Conservation (phyloP, 2,888 invertebrate genomes). For the Dromius quadrimaculatus region DNA sequence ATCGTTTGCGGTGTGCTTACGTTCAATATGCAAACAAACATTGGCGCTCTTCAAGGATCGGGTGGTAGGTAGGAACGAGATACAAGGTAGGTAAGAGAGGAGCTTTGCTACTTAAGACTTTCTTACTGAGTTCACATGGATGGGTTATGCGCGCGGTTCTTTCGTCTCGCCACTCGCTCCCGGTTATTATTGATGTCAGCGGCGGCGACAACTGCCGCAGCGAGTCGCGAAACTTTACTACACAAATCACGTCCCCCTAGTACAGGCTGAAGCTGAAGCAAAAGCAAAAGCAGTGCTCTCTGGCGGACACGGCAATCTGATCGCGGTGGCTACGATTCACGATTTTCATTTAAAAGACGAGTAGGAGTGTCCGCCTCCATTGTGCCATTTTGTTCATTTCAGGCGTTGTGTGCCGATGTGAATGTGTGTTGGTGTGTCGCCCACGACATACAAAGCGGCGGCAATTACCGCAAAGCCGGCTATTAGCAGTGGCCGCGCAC, state of each 20-base stretch:
- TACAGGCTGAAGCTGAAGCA: slow-evolving; percentile 5
- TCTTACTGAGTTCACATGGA: slow-evolving; percentile 61
- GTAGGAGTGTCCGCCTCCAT: slow-evolving; percentile 46
- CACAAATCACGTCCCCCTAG: slow-evolving; percentile 58
- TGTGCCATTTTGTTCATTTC: no score
- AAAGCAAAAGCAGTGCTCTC: not conserved
- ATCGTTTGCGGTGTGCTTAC: not conserved
- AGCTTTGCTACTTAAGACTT: slow-evolving; percentile 63
- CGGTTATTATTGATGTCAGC: slow-evolving; percentile 51
- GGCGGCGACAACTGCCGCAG: slow-evolving; percentile 48
- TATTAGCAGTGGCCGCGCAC: slow-evolving; percentile 48
- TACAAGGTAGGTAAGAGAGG: slow-evolving; percentile 60
- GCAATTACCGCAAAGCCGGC: slow-evolving; percentile 53
- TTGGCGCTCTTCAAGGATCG: slow-evolving; percentile 35
- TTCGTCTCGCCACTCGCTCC: slow-evolving; percentile 43
- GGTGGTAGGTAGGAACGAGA: no score
- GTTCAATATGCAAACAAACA: slow-evolving; percentile 57
- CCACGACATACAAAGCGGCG: slow-evolving; percentile 44
- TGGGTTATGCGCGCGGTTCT: slow-evolving; percentile 53
- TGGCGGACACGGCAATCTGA: slow-evolving; percentile 22
- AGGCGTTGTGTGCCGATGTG: no score
- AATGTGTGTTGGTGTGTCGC: slow-evolving; percentile 18
- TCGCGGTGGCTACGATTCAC: slow-evolving; percentile 13
- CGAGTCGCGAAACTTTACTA: slow-evolving; percentile 55
- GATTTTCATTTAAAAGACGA: slow-evolving; percentile 50